phyloP scores from a whole-genome alignment of 1,140 invertebrate genomes.

The Phenacoccus solenopsis region DNA sequence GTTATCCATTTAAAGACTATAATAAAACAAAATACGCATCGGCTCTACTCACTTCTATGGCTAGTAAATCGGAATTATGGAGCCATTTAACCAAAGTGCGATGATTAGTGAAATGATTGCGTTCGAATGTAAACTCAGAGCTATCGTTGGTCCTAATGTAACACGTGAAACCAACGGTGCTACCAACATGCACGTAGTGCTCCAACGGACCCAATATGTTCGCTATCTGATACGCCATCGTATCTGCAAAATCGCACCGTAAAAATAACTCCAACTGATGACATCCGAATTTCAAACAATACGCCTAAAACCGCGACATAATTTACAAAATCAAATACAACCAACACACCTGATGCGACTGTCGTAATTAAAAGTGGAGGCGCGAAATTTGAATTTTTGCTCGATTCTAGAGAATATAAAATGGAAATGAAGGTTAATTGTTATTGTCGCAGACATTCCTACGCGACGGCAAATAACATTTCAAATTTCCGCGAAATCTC shows the following conservation, averaged over 20 bases:
- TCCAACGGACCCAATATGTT: background rate
- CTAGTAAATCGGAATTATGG: background rate
- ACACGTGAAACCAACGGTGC: background rate
- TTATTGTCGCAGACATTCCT: background rate
- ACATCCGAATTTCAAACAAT: too few species aligned
- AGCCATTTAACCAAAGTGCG: background rate
- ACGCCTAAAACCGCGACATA: too few species aligned
- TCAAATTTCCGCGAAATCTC: too few species aligned
- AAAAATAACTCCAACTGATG: too few species aligned
- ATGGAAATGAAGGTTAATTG: background rate
- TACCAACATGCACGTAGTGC: background rate
- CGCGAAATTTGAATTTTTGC: too few species aligned
- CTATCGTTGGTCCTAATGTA: background rate
- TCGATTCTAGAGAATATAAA: too few species aligned
- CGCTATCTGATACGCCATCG: background rate
- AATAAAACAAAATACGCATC: too few species aligned
- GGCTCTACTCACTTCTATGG: background rate
- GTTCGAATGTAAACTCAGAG: background rate
- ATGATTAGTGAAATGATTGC: background rate
- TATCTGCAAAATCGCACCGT: background rate
- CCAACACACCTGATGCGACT: too few species aligned
- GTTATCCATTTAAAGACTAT: too few species aligned
- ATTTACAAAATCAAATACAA: too few species aligned
- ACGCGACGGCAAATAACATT: too few species aligned
- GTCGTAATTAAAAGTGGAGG: too few species aligned